These are phyloP conservation scores for Liopterus haemorrhoidalis DNA, from an alignment of 2,888 invertebrate genomes.

Conservation along the genomic window DNA sequence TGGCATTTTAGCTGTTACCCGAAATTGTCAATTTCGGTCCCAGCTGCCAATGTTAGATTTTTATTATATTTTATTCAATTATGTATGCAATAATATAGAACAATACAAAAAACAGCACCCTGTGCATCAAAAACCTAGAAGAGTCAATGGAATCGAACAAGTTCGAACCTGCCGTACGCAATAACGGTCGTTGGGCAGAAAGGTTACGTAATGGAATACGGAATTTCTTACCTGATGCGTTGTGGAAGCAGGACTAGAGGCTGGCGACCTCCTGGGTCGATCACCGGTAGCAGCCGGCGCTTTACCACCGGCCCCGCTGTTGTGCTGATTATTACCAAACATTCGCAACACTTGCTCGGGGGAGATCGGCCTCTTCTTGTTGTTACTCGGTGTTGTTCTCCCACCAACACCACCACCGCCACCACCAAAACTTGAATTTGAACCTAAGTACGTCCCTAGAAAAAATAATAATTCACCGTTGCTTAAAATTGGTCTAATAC, in stretches of 20 bases:
- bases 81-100: too few species aligned
- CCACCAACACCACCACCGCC: slow-evolving; percentile 40
- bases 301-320: slow-evolving; percentile 12
- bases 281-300: slow-evolving; percentile 32
- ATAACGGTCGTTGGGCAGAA: too few species aligned
- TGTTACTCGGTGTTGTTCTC: slow-evolving; percentile 47
- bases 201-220: too few species aligned
- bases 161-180: background rate
- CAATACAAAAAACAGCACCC: too few species aligned
- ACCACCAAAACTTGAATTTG: slow-evolving; percentile 53
- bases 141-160: background rate
- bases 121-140: slow-evolving; percentile 1
- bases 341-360: slow-evolving; percentile 64
- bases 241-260: slow-evolving; percentile 73
- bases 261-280: slow-evolving; percentile 54
- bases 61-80: too few species aligned
- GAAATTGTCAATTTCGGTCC: too few species aligned
- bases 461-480: slow-evolving; percentile 46
- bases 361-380: slow-evolving; percentile 74
- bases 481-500: slow-evolving; percentile 2
- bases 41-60: too few species aligned
- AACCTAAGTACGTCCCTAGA: slow-evolving; percentile 64
- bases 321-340: slow-evolving; percentile 38
- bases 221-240: slow-evolving; percentile 63
- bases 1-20: too few species aligned